Conservation (phyloP, 2,113 vertebrate genomes). For the Spea multiplicata region DNA sequence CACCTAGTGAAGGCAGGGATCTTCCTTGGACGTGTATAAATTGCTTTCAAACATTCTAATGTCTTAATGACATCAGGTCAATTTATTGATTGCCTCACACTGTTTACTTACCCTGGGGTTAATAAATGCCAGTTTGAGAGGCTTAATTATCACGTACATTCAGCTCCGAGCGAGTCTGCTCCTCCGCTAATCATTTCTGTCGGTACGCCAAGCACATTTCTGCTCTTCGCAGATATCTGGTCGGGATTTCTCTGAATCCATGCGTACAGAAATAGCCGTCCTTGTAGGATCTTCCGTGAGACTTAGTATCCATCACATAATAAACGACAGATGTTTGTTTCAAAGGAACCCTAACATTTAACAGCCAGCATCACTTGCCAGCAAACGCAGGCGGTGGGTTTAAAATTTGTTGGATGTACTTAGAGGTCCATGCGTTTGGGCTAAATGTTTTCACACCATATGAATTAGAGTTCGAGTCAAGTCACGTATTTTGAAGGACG, state of each 20-base stretch:
- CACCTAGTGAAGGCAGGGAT: constrained; percentile 1
- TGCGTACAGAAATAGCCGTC: background rate
- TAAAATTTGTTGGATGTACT: no score
- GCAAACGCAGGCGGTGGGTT: no score
- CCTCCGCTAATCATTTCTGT: background rate
- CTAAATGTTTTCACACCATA: no score
- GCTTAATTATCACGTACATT: constrained; percentile 13
- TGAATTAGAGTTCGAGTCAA: no score
- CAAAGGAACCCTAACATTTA: no score
- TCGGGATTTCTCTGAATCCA: background rate
- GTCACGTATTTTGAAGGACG: no score
- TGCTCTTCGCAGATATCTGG: background rate
- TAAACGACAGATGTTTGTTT: no score
- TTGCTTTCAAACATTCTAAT: background rate
- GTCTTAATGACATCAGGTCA: background rate
- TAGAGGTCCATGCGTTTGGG: no score
- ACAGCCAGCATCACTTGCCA: no score
- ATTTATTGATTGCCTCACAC: constrained; percentile 7
- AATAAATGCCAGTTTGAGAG: background rate
- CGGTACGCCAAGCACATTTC: background rate
- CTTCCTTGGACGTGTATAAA: background rate
- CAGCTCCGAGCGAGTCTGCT: background rate
- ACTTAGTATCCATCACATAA: background rate
- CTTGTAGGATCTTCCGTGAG: background rate
- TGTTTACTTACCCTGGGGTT: constrained; percentile 16